Percentiles rank a stretch among this genome's conserved stretches.
phyloP scores from a whole-genome alignment of 2,888 invertebrate species.

The Rotaria macrura region DNA sequence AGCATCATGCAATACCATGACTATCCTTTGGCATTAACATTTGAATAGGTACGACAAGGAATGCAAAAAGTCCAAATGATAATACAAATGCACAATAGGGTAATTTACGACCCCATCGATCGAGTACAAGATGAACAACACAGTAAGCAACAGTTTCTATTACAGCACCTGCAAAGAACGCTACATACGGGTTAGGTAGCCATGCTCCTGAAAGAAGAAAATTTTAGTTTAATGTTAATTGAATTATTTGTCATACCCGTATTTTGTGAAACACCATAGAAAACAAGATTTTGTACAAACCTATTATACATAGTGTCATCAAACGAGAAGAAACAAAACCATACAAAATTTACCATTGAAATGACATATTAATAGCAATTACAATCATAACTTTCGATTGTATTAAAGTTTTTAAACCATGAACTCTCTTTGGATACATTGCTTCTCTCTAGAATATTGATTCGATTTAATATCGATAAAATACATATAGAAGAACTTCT shows the following conservation, averaged over 20 bases:
- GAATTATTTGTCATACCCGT: neutral
- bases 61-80: constrained; percentile 38
- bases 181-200: constrained; percentile 58
- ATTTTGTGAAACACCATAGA: constrained; percentile 31
- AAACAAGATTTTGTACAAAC: constrained; percentile 30
- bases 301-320: neutral
- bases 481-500: neutral
- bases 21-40: neutral
- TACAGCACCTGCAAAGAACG: constrained; percentile 64
- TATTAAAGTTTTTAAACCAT: neutral
- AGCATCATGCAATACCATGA: neutral
- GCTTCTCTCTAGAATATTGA: neutral
- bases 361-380: neutral
- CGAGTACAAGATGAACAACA: constrained; percentile 56
- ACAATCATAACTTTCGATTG: neutral
- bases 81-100: constrained; percentile 63
- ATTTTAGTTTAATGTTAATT: neutral
- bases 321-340: neutral
- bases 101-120: constrained; percentile 61
- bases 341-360: neutral
- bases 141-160: constrained; percentile 66
- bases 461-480: neutral
- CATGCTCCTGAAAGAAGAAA: neutral
- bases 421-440: neutral
- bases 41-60: neutral